phyloP scores from a whole-genome alignment of 2,797 vertebrate species.

The Cryptoprocta ferox region DNA sequence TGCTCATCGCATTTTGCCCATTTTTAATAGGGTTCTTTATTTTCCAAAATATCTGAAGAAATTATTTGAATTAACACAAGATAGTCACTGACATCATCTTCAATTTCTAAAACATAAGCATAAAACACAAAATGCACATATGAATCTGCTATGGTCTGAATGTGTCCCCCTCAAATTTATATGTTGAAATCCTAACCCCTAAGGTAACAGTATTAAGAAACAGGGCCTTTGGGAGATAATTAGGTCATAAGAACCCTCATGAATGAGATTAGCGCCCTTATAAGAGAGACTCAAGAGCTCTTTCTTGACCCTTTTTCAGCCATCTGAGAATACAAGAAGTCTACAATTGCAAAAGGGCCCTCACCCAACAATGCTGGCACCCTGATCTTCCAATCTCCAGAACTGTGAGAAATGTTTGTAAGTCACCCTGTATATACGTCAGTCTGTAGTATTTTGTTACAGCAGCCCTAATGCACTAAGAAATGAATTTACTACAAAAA shows the following conservation, averaged over 20 bases:
- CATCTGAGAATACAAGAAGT: background rate
- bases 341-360: background rate
- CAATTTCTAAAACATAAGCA: slow-evolving; percentile 18
- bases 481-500: background rate
- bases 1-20: background rate
- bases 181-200: background rate
- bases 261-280: background rate
- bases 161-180: background rate
- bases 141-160: background rate
- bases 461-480: background rate
- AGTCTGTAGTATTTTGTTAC: background rate
- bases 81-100: background rate
- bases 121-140: slow-evolving; percentile 9
- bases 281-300: background rate
- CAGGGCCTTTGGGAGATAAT: background rate
- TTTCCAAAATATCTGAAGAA: background rate
- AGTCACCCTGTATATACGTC: background rate
- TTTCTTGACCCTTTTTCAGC: background rate
- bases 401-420: background rate
- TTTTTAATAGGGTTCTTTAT: background rate
- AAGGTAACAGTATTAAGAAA: background rate
- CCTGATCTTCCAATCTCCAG: background rate
- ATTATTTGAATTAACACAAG: slow-evolving; percentile 37
- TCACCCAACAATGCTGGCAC: background rate
- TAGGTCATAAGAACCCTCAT: background rate